Percentiles rank a stretch among this genome's conserved stretches.
phyloP scores from a whole-genome alignment of 2,113 vertebrate species.

The Stegostoma tigrinum region DNA sequence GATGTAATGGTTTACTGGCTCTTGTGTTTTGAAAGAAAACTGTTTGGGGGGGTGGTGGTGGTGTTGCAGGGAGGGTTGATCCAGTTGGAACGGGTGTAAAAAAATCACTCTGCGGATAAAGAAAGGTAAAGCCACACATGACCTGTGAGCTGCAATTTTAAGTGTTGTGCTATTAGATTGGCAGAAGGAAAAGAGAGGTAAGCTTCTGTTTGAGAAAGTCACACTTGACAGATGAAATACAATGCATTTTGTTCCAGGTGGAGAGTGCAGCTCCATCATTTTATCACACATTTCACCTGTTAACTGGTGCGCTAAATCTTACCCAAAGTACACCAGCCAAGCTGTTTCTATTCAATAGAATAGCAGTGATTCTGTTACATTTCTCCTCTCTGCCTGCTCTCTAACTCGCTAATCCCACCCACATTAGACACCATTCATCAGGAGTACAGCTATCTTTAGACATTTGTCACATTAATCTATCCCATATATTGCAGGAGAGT shows the following conservation, averaged over 20 bases:
- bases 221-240: slow-evolving; percentile 2
- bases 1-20: neutral
- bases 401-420: too few relatives aligned
- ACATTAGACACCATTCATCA: neutral
- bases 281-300: neutral
- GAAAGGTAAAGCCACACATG: neutral
- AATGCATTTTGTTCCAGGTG: neutral
- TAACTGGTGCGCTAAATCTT: neutral
- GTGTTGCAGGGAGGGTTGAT: neutral
- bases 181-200: neutral
- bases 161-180: neutral
- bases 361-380: neutral
- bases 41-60: neutral
- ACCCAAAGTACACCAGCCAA: neutral
- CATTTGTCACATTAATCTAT: neutral
- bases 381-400: neutral
- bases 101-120: neutral
- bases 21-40: neutral
- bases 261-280: neutral
- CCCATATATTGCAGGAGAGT: neutral
- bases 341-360: neutral
- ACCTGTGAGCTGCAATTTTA: neutral
- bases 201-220: neutral
- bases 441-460: neutral
- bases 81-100: neutral